Percentiles rank a stretch among this genome's conserved stretches.
Conservation (phyloP, 2,113 vertebrate species). For the Condylura cristata region DNA sequence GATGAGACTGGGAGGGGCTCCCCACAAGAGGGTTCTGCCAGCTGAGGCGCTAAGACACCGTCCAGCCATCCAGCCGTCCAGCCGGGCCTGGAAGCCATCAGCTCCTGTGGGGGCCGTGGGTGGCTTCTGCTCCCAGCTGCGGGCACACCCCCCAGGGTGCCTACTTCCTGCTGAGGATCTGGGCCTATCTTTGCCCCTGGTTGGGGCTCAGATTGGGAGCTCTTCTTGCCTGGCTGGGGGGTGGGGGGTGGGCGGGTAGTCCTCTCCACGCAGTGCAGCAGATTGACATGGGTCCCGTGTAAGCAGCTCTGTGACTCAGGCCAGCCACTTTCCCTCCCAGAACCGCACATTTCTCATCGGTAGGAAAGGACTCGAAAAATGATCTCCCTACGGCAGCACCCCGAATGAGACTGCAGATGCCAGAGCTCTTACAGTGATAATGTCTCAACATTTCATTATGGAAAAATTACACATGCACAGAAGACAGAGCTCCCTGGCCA, state of each 20-base stretch:
- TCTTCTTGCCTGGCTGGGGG: no score
- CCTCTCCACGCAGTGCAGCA: not conserved
- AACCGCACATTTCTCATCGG: not conserved
- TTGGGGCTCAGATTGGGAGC: not conserved
- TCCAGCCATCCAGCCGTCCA: not conserved
- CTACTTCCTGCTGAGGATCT: not conserved
- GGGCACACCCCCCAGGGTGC: not conserved
- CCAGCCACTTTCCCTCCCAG: not conserved
- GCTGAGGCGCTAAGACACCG: not conserved
- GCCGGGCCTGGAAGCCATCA: not conserved
- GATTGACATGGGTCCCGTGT: not conserved
- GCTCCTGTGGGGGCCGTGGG: not conserved
- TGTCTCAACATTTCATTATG: not conserved
- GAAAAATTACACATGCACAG: not conserved
- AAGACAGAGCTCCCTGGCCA: rapidly evolving
- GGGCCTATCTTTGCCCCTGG: not conserved
- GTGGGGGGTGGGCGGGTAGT: not conserved
- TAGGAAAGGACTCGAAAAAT: not conserved
- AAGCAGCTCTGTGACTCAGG: not conserved
- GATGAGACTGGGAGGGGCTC: slow-evolving; percentile 7
- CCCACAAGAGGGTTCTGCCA: not conserved
- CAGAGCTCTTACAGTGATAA: not conserved
- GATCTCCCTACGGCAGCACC: not conserved
- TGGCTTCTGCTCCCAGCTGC: no score
- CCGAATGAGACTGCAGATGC: not conserved